These are phyloP conservation scores for Diarsia rubi DNA, from an alignment of 2,888 invertebrate species.

Conservation along the genomic window DNA sequence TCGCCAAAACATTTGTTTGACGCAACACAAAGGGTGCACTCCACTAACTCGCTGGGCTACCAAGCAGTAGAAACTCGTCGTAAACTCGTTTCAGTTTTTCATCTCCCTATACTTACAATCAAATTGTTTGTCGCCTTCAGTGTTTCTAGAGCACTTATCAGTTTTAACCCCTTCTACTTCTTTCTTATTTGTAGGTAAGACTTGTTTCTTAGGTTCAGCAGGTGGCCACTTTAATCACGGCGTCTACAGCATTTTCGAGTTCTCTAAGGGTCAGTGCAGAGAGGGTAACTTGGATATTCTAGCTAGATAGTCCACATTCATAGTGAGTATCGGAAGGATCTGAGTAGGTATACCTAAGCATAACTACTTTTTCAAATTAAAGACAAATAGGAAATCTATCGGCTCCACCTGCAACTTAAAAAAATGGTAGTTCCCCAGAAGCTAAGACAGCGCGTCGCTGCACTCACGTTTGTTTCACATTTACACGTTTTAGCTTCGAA, in stretches of 20 bases:
- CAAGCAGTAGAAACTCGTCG: slow-evolving; percentile 26
- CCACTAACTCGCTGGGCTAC: slow-evolving; percentile 36
- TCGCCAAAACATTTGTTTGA: slow-evolving; percentile 67
- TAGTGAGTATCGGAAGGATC: background rate
- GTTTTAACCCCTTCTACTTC: background rate
- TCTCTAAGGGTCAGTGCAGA: background rate
- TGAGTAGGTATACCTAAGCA: too few relatives aligned
- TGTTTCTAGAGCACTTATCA: background rate
- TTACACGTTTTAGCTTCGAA: slow-evolving; percentile 66
- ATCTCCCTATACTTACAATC: too few relatives aligned
- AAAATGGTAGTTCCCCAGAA: slow-evolving; percentile 38
- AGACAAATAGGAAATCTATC: too few relatives aligned
- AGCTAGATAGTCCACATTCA: background rate
- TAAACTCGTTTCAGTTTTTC: background rate
- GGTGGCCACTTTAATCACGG: background rate
- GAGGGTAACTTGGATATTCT: background rate
- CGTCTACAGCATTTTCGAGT: background rate
- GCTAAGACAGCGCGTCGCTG: slow-evolving; percentile 35
- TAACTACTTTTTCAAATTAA: too few relatives aligned
- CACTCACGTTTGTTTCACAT: slow-evolving; percentile 61
- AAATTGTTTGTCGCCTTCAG: background rate
- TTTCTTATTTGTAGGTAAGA: background rate
- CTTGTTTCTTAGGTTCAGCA: background rate
- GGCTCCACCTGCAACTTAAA: background rate
- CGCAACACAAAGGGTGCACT: slow-evolving; percentile 60